These are phyloP conservation scores for Homarus gammarus DNA, from an alignment of 2,888 invertebrate genomes.

Conservation along the genomic window DNA sequence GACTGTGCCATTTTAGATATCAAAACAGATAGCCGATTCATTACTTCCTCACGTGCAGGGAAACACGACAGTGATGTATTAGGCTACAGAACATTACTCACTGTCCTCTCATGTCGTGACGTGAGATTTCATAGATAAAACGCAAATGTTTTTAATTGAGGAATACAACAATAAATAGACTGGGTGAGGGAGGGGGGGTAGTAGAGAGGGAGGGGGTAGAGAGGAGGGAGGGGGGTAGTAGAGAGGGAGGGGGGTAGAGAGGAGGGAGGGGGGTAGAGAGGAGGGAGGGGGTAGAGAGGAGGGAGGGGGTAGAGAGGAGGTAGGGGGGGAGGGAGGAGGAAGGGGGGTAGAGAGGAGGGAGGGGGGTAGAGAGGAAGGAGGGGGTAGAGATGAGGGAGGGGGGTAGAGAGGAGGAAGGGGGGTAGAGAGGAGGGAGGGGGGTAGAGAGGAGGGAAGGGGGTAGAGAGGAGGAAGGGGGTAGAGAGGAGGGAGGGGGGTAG, in stretches of 20 bases:
- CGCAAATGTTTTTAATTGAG: no score
- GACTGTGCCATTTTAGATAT: no score
- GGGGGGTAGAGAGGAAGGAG: conserved; percentile 11
- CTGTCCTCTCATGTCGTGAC: no score
- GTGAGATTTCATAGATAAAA: no score
- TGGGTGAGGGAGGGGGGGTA: no score
- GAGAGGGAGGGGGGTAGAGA: neutral
- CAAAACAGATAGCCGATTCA: no score
- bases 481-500: neutral
- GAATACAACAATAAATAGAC: no score
- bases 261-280: no score
- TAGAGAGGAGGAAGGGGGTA: neutral
- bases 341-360: conserved; percentile 11
- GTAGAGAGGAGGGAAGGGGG: neutral
- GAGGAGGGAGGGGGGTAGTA: neutral
- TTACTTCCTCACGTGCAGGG: no score
- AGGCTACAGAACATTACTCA: no score
- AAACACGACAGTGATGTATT: no score
- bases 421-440: neutral
- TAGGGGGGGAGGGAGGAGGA: neutral
- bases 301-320: neutral
- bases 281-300: neutral
- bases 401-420: neutral
- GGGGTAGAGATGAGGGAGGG: neutral
- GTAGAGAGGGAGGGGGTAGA: neutral